phyloP scores from a whole-genome alignment of 2,888 invertebrate genomes.

The Nymphalis urticae region DNA sequence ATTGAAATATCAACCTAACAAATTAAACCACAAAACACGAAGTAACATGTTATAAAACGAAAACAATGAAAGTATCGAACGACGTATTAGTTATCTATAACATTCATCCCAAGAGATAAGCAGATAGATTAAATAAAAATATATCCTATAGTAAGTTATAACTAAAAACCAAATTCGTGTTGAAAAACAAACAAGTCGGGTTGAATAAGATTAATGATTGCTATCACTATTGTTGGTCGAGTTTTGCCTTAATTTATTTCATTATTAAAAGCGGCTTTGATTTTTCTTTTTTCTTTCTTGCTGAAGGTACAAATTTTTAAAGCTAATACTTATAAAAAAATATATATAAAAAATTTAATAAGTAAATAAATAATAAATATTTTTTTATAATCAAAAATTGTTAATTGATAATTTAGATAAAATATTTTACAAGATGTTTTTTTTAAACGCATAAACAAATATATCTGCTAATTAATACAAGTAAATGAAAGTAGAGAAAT shows the following conservation, averaged over 20 bases:
- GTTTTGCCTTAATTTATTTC: constrained; percentile 70
- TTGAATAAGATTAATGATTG: constrained; percentile 68
- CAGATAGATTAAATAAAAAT: constrained; percentile 48
- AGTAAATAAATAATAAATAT: too few species aligned
- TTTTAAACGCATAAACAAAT: neutral
- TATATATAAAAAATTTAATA: too few species aligned
- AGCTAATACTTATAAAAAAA: too few species aligned
- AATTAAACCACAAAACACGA: constrained; percentile 13
- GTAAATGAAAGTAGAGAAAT: too few species aligned
- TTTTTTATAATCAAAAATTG: too few species aligned
- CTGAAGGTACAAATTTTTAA: neutral
- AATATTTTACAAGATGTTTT: too few species aligned
- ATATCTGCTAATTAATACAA: too few species aligned
- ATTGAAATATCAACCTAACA: constrained; percentile 5
- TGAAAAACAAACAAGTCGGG: constrained; percentile 63
- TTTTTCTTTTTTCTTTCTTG: neutral
- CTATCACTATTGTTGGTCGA: constrained; percentile 47
- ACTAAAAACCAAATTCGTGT: constrained; percentile 64
- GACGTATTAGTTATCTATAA: constrained; percentile 47
- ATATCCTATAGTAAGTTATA: constrained; percentile 50
- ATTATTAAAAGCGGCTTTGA: constrained; percentile 53
- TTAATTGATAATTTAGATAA: too few species aligned
- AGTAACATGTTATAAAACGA: constrained; percentile 23
- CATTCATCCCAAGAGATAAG: constrained; percentile 39
- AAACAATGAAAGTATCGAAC: constrained; percentile 28